These are phyloP conservation scores for Heliconius erato DNA, from an alignment of 2,888 invertebrate genomes.

Conservation along the genomic window DNA sequence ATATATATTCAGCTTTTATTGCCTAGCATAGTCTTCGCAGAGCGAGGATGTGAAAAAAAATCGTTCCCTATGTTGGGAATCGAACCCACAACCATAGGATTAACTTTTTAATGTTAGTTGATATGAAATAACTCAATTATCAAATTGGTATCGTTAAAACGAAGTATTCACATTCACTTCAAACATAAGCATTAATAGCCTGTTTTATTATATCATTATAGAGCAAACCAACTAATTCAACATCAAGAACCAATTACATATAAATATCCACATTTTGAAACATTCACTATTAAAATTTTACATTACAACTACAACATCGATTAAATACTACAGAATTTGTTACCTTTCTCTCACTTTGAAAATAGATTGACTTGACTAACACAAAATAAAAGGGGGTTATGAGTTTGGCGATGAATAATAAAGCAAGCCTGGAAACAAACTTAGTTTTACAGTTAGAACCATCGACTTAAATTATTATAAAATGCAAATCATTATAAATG, in stretches of 20 bases:
- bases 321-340: slow-evolving; percentile 49
- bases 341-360: slow-evolving; percentile 75
- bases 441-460: slow-evolving; percentile 52
- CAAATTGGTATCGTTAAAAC: background rate
- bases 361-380: slow-evolving; percentile 53
- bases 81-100: background rate
- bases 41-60: background rate
- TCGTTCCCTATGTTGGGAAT: background rate
- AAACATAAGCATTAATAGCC: slow-evolving; percentile 7
- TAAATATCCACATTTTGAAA: background rate
- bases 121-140: background rate
- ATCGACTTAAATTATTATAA: slow-evolving; percentile 58
- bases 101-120: background rate
- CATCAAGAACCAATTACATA: background rate
- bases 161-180: slow-evolving; percentile 4
- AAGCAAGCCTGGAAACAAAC: slow-evolving; percentile 71
- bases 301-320: slow-evolving; percentile 30
- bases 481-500: slow-evolving; percentile 72
- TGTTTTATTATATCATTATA: slow-evolving; percentile 26
- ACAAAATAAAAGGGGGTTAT: slow-evolving; percentile 61
- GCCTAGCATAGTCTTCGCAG: background rate
- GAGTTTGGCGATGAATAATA: slow-evolving; percentile 66
- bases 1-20: too few relatives aligned
- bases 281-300: slow-evolving; percentile 10
- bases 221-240: slow-evolving; percentile 4